Evolutionary conservation across 2,113 vertebrate species (phyloP).

Genomic region (Phrynosoma platyrhinos): DNA sequence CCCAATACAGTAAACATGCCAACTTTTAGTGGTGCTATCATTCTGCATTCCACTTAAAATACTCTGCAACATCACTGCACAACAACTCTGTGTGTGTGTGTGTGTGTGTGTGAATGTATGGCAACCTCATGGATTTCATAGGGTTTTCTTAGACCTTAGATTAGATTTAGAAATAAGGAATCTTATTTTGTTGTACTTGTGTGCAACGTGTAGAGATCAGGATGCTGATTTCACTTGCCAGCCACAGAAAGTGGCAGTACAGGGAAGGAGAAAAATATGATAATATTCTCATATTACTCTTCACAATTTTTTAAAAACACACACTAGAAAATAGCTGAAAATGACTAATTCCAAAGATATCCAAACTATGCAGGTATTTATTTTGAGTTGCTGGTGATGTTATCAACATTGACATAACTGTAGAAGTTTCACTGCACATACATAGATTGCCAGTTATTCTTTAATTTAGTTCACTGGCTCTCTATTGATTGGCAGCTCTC

Average conservation of each 20-base stretch:
- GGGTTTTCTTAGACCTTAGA: too few species aligned
- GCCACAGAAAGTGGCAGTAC: not conserved
- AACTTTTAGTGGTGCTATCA: too few species aligned
- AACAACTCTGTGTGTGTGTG: too few species aligned
- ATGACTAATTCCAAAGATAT: not conserved
- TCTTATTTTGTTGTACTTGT: not conserved
- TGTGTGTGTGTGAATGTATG: too few species aligned
- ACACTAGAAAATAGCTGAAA: not conserved
- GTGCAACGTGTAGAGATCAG: not conserved
- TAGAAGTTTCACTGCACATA: rapidly evolving
- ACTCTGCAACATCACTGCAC: too few species aligned
- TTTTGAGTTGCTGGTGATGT: not conserved
- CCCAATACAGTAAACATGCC: not conserved
- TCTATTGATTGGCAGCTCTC: not conserved
- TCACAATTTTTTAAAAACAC: not conserved
- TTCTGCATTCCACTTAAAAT: too few species aligned
- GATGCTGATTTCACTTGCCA: not conserved
- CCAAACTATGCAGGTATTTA: rapidly evolving
- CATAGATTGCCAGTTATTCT: not conserved
- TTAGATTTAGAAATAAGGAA: too few species aligned
- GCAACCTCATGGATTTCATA: too few species aligned
- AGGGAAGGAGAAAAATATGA: rapidly evolving
- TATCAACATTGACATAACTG: rapidly evolving
- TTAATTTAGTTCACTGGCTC: not conserved
- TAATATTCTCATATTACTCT: rapidly evolving